Base-by-base conservation (phyloP, 2,797 vertebrate genomes). In the Dallia pectoralis region DNA sequence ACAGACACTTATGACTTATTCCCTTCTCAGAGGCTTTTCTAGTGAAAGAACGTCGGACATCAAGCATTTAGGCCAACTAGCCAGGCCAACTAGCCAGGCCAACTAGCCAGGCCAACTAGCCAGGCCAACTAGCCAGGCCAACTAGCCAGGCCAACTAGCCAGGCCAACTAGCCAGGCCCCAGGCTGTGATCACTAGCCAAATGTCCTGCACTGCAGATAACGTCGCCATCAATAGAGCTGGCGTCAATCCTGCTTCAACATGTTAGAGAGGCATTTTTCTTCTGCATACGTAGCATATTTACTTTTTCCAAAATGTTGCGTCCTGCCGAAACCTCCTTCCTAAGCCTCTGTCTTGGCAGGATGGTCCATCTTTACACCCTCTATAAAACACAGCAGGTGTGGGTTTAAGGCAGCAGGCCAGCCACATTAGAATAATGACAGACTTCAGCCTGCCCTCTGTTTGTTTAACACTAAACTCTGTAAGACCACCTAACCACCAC, bases 301-400 rank as follows among this genome's bases (percentile, higher is more conserved):
- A 18, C 19, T 19, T 19, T 19, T 51, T 51, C 15, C 16, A 12
- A 51, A 51, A 51, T 4, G 15, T 51, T 6, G 49, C 18, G 19
- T 12, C 18, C 49, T 19, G 49, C 15, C 19, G 18, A 61, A 61
- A 11, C 64, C 22, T 22, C 40, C 3, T 22, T 9, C 11, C n/a
- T 47, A 67, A 53, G 69, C 74, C 63, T 75, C 77, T 66, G 53
- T 84, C 71, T 74, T 75, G 68, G 81, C 85, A 85, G 86, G 81
- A 87, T 88, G 79, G 62, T 77, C 66, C 79, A 80, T 56, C 69
- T 89, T 89, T 87, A 86, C 82, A 79, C 51, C 65, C 40, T 87
- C 62, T 86, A 83, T 87, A 90, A 88, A 90, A 27, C 75, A 79
- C 53, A 71, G 85, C 87, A 90, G 87, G 85, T 90, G 89, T 82